Base-by-base conservation (phyloP, 2,797 vertebrate genomes). In the Sus cebifrons region DNA sequence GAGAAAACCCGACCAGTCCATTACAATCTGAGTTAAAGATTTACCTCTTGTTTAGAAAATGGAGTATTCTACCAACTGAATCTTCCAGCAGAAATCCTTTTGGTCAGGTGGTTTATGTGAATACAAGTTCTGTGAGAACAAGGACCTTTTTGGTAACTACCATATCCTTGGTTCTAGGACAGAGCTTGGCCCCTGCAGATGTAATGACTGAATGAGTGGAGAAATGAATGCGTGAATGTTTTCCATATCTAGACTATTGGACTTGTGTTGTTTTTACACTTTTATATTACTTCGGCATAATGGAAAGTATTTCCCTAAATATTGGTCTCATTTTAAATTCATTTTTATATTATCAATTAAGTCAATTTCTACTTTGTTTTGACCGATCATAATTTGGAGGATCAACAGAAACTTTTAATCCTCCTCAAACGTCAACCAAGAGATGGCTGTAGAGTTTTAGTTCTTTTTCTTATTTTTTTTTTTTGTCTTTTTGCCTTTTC, bases 281-380 rank as follows among this genome's bases (percentile, higher is more conserved):
- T 84, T 29, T 25, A 14, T 52, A 82, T 67, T 25, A 36, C 2
- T 49, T 73, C 2, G 49, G 12, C 83, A 20, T 94, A 86, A 86
- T 73, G 56, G 27, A 82, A 83, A 67, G n/a, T 67, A 67, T 82
- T 91, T 93, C 75, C 32, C 71, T 83, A 93, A 89, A 83, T 40
- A 82, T 16, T 70, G 49, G 21, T 81, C 36, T 49, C 8, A 81
- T 64, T 89, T 91, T 77, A 11, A 68, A 78, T 85, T 73, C 7
- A 58, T 49, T 86, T 94, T 68, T 71, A 62, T 81, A 65, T 92
- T 27, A 75, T 68, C 16, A 32, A 65, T 64, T 12, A 78, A 40
- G 21, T 75, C 4, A 49, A 49, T 56, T 93, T 89, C 52, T 65
- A 78, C 36, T 27, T 87, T 25, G n/a, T 82, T 87, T 91, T 91